Base-by-base conservation (phyloP, 2,113 vertebrate species). In the Pandion haliaetus region DNA sequence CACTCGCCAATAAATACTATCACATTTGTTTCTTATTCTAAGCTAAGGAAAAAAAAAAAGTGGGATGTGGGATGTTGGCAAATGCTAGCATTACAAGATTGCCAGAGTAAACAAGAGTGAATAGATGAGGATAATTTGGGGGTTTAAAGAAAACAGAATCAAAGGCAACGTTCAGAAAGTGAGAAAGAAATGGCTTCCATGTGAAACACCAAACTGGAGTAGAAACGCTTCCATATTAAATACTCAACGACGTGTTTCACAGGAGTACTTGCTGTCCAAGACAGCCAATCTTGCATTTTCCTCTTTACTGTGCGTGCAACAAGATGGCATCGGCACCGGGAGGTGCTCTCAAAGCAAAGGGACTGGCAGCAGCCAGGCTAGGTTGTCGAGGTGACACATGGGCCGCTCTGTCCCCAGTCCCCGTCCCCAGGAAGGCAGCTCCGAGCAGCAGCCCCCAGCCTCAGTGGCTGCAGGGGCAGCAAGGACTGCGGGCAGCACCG, bases 381-480 rank as follows among this genome's bases (percentile, higher is more conserved):
- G 49, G 19, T 0, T 12, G n/a, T 45, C 1, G 3, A 50, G 69
- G 42, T 23, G 61, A 32, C 59, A 24, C n/a, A 0, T 0, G 11
- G 55, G 44, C 44, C 10, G 0, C 61, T 44, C 47, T 47, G 63
- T 57, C 31, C 74, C 40, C 57, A 2, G 45, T 5, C 25, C 36
- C 70, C 1, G 1, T 40, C 36, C 63, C 54, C 62, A 36, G 1
- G 4, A 61, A 25, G n/a, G 82, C 87, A 95, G 61, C 57, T 58
- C 34, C 1, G 13, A 59, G 17, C 44, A 42, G 54, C 54, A 83
- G 72, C 45, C 29, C 72, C 58, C 25, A 32, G 40, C 4, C 24
- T 12, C 1, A 52, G 45, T 1, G 0, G 17, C 55, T 12, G 20
- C 38, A 17, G 2, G 2, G 44, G 26, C 38, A 44, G 80, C 38